Evolutionary conservation across 2,113 vertebrate genomes (phyloP).

Genomic region (Microcebus jonahi): DNA sequence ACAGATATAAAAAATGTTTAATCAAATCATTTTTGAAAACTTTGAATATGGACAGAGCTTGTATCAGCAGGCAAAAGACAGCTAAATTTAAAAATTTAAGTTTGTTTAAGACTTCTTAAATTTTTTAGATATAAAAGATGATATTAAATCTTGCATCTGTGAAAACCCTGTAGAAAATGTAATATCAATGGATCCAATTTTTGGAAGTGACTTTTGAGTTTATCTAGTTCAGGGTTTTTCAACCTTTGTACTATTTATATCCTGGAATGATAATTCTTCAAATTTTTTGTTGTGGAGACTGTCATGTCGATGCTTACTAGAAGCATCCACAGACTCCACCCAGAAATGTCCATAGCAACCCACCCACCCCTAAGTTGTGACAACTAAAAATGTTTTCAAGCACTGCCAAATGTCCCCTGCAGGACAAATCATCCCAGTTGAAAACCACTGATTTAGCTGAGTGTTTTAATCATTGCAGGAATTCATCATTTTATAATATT

Average conservation of each 20-base stretch:
- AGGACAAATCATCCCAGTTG: neutral
- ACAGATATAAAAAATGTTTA: neutral
- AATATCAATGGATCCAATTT: neutral
- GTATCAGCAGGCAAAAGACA: neutral
- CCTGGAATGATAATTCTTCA: neutral
- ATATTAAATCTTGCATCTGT: neutral
- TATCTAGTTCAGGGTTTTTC: neutral
- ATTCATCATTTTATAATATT: neutral
- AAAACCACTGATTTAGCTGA: neutral
- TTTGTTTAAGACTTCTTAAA: neutral
- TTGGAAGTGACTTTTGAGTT: neutral
- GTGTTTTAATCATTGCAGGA: neutral
- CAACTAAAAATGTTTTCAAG: neutral
- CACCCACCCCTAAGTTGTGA: neutral
- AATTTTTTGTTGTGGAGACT: neutral
- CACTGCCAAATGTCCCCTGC: neutral
- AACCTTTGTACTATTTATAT: neutral
- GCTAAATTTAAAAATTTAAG: neutral
- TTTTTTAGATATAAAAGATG: neutral
- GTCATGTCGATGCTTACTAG: neutral
- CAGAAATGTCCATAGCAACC: neutral
- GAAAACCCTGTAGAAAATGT: neutral
- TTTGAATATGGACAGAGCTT: neutral
- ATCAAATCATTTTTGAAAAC: neutral
- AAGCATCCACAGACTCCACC: neutral